Evolutionary conservation across 2,888 invertebrate species (phyloP).

Genomic region (Mythimna loreyi): DNA sequence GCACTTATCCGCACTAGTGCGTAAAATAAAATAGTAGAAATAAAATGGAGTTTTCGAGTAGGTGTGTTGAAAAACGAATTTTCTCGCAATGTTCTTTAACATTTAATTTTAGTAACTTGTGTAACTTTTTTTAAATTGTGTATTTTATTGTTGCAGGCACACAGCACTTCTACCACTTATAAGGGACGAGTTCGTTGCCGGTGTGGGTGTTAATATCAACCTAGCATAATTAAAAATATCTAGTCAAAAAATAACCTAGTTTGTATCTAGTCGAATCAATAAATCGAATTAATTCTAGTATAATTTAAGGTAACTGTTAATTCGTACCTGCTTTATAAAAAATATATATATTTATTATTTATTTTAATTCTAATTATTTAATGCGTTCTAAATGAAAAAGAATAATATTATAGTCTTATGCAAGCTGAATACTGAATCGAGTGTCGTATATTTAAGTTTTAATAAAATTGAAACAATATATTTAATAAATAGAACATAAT

Average conservation of each 20-base stretch:
- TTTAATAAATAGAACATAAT: background rate
- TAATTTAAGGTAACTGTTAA: constrained; percentile 53
- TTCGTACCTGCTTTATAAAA: constrained; percentile 65
- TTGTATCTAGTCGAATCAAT: constrained; percentile 63
- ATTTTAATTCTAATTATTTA: constrained; percentile 9
- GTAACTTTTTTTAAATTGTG: background rate
- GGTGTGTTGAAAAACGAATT: background rate
- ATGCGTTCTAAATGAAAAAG: background rate
- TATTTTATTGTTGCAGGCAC: constrained; percentile 89
- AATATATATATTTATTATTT: constrained; percentile 33
- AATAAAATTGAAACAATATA: too few relatives aligned
- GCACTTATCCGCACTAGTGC: too few relatives aligned
- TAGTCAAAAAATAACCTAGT: constrained; percentile 66
- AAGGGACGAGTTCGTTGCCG: constrained; percentile 92
- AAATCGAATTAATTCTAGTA: constrained; percentile 62
- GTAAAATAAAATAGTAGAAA: too few relatives aligned
- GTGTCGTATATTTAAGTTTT: background rate
- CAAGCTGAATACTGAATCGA: constrained; percentile 23
- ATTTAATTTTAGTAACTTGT: too few relatives aligned
- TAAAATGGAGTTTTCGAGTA: too few relatives aligned
- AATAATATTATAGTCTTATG: too few relatives aligned
- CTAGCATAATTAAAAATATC: constrained; percentile 82
- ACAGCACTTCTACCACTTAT: constrained; percentile 92
- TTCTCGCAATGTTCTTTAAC: background rate
- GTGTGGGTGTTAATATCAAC: constrained; percentile 91